A percentile compares a stretch with the other conserved stretches of the same genome.
These are phyloP conservation scores for Botia almorhae DNA, from an alignment of 2,797 vertebrate species.

Conservation along the genomic window DNA sequence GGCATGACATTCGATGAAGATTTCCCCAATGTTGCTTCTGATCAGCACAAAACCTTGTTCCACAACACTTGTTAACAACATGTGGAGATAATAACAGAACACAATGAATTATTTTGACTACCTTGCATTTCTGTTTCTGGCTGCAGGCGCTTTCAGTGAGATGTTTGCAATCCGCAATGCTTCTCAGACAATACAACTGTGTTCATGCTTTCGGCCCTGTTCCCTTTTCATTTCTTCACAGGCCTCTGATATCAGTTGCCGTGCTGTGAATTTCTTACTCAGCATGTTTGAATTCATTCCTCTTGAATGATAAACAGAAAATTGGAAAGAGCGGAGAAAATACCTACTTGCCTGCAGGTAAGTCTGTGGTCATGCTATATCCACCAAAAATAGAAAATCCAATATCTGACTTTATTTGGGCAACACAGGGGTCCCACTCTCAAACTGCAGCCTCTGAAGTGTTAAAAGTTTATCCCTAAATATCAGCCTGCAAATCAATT, in stretches of 20 bases:
- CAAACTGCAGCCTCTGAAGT: neutral
- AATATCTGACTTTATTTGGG: neutral
- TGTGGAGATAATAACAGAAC: slow-evolving; percentile 31
- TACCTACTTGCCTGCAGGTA: slow-evolving; percentile 16
- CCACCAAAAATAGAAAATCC: slow-evolving; percentile 3
- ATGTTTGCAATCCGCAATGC: slow-evolving; percentile 23
- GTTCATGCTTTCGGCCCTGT: slow-evolving; percentile 26
- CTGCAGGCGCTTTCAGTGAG: slow-evolving; percentile 16
- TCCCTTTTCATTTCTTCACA: slow-evolving; percentile 40
- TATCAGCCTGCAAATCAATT: too few species aligned
- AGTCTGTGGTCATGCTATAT: slow-evolving; percentile 25
- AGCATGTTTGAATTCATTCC: slow-evolving; percentile 53
- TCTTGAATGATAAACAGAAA: slow-evolving; percentile 46
- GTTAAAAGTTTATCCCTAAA: too few species aligned
- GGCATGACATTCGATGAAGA: neutral
- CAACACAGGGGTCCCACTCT: neutral
- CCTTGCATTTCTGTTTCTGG: slow-evolving; percentile 16
- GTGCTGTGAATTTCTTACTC: slow-evolving; percentile 47
- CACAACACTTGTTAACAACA: slow-evolving; percentile 33
- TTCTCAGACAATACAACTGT: slow-evolving; percentile 27
- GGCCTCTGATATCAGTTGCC: slow-evolving; percentile 43
- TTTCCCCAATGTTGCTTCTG: slow-evolving; percentile 5
- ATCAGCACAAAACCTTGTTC: slow-evolving; percentile 21
- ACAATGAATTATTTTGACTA: slow-evolving; percentile 35
- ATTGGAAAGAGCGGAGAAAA: slow-evolving; percentile 28